phyloP scores from a whole-genome alignment of 1,140 invertebrate genomes.

The Periplaneta americana region DNA sequence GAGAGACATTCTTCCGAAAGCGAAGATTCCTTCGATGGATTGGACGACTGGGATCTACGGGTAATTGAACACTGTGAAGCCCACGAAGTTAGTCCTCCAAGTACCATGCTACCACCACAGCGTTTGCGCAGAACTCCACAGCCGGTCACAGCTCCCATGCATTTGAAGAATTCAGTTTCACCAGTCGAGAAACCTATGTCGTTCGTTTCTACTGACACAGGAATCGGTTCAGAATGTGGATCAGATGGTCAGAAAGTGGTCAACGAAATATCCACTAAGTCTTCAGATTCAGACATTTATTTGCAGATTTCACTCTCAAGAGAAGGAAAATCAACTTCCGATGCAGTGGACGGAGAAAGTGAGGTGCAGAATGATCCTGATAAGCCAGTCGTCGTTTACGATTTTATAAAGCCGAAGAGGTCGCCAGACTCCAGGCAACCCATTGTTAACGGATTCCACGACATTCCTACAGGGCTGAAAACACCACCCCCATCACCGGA shows the following conservation, averaged over 20 bases:
- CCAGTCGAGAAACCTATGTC: no score
- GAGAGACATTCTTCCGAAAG: slow-evolving; percentile 30
- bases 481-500: neutral
- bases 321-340: no score
- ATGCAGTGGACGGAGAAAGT: neutral
- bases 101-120: neutral
- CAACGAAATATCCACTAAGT: no score
- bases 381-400: neutral
- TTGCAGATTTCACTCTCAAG: no score
- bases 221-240: no score
- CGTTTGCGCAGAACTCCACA: neutral
- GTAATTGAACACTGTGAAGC: slow-evolving; percentile 31
- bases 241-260: no score
- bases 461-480: slow-evolving; percentile 29
- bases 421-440: neutral
- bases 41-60: slow-evolving; percentile 40
- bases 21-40: slow-evolving; percentile 36
- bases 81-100: neutral
- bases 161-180: no score
- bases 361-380: neutral
- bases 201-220: no score
- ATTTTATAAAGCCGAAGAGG: neutral
- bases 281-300: no score
- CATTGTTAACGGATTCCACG: slow-evolving; percentile 9
- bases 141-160: no score